Evolutionary conservation across 2,888 invertebrate species (phyloP), one percentile per base, ranked within the genome.

Genomic region (Carabus problematicus): DNA sequence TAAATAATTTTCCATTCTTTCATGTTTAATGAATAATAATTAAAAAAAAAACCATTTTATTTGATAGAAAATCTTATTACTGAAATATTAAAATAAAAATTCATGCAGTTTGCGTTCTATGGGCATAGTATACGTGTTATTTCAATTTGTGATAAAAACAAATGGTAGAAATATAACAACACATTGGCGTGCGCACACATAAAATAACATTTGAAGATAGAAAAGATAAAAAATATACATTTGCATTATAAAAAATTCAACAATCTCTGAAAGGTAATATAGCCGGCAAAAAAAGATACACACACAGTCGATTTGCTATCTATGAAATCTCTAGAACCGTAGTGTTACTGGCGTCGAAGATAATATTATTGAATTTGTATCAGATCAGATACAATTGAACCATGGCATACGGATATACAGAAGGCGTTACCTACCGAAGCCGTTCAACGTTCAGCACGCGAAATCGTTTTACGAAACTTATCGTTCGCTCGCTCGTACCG

Each of bases 241-340:
- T 41, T 54, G 43, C 63, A 52, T 63, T 63, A 63, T 63, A 63
- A 63, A 63, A 63, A 52, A 63, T 63, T 63, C 54, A 63, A 60
- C 60, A 60, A 54, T 52, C 63, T 52, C 41, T 63, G 63, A 52
- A 63, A 63, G 52, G 63, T 63, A n/a, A n/a, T n/a, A 52, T 52
- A 52, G 63, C 41, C 7, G 11, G 60, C 12, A 61, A 43, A 39
- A 45, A 45, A 42, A 9, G 9, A 42, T 9, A 42, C 8, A 14
- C 16, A 39, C n/a, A 14, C 29, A 47, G 47, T 62, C 61, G 47
- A 47, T 62, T 63, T 63, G 63, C 41, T 54, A 47, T 52, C 41
- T 54, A 54, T 52, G 63, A 52, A 63, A 54, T 54, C 63, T 39
- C 63, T 40, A 52, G 54, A 63, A 54, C n/a, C 63, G 43, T 54